Percentiles rank a stretch among this genome's conserved stretches.
Conservation (phyloP, 35 echinoderm and acorn worm genomes). For the Hemicentrotus pulcherrimus region DNA sequence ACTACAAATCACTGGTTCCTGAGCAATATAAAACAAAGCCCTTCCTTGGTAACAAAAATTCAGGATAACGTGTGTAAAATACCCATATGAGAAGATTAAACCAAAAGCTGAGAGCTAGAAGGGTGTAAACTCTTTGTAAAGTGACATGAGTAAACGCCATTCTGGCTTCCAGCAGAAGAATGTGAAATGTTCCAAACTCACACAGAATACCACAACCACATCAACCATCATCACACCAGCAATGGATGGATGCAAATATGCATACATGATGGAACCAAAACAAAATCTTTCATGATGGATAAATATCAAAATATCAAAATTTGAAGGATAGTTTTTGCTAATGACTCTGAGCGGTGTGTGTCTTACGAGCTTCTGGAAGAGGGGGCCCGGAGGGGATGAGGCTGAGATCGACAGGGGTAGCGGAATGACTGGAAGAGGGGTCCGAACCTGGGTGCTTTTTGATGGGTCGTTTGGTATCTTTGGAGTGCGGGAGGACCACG, state of each 20-base stretch:
- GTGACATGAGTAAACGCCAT: too few species aligned
- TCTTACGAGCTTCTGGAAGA: conserved; percentile 44
- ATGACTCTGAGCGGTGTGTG: neutral
- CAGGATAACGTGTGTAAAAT: too few species aligned
- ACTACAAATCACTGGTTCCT: too few species aligned
- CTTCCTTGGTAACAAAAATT: too few species aligned
- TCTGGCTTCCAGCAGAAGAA: neutral
- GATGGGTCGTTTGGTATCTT: conserved; percentile 78
- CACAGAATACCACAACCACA: neutral
- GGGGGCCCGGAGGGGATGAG: neutral
- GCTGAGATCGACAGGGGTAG: neutral
- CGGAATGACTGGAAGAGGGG: neutral
- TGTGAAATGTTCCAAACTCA: conserved; percentile 30
- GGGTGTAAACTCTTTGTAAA: too few species aligned
- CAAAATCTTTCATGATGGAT: neutral
- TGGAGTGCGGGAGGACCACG: conserved; percentile 85
- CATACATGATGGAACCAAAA: neutral
- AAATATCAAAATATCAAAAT: neutral
- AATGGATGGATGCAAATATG: neutral
- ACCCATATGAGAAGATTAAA: too few species aligned
- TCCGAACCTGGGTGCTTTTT: conserved; percentile 93
- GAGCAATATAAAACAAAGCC: too few species aligned
- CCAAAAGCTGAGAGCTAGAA: too few species aligned
- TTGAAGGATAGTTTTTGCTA: too few species aligned
- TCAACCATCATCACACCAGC: neutral